phyloP scores from a whole-genome alignment of 2,797 vertebrate species.

The Enteromius trimaculatus region DNA sequence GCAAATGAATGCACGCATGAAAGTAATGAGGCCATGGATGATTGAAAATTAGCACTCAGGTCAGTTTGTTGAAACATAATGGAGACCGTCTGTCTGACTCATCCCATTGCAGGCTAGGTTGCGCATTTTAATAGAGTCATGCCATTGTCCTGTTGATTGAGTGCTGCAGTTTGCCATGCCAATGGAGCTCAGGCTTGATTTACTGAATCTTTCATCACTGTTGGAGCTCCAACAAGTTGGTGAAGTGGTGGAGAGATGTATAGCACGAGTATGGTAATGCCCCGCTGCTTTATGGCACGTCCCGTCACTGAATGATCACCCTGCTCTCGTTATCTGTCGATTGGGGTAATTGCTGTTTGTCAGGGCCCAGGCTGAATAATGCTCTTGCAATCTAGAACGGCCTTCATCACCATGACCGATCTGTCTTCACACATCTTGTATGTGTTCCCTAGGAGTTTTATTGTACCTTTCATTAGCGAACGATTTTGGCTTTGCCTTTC shows the following conservation, averaged over 20 bases:
- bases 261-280: conserved; percentile 60
- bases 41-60: conserved; percentile 49
- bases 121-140: conserved; percentile 42
- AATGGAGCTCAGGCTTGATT: conserved; percentile 32
- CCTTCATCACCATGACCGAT: conserved; percentile 51
- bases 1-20: neutral
- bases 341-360: conserved; percentile 84
- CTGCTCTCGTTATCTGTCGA: conserved; percentile 78
- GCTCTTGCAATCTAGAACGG: conserved; percentile 71
- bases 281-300: conserved; percentile 74
- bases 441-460: conserved; percentile 11
- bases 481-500: neutral
- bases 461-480: conserved; percentile 25
- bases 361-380: conserved; percentile 74
- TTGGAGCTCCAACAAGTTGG: conserved; percentile 21
- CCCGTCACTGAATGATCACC: conserved; percentile 76
- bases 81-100: conserved; percentile 30
- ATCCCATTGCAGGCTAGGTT: conserved; percentile 15
- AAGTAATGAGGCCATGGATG: conserved; percentile 40
- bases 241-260: conserved; percentile 25
- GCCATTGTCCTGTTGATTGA: conserved; percentile 42
- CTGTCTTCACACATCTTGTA: conserved; percentile 32
- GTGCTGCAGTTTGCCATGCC: conserved; percentile 1
- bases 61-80: conserved; percentile 47
- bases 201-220: conserved; percentile 14